A percentile compares a stretch with the other conserved stretches of the same genome.
Evolutionary conservation across 2,888 invertebrate species (phyloP).

Genomic region (Drosophila eohydei): DNA sequence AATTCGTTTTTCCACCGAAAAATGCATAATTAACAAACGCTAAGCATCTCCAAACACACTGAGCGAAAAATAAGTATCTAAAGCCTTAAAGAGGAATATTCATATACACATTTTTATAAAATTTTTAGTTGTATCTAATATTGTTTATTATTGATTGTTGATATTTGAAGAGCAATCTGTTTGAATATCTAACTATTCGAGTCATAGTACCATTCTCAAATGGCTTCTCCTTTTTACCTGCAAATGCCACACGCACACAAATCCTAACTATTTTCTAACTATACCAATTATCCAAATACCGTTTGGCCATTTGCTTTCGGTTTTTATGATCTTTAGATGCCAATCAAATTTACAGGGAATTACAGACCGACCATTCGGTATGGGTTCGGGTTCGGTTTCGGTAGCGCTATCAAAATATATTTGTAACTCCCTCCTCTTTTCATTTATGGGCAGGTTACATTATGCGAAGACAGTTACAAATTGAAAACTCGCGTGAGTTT

Average conservation of each 20-base stretch:
- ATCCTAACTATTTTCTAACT: constrained; percentile 32
- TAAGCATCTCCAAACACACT: constrained; percentile 14
- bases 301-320: constrained; percentile 34
- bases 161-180: no score
- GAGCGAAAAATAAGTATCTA: background rate
- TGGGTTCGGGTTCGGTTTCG: constrained; percentile 31
- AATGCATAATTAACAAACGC: constrained; percentile 54
- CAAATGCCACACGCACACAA: constrained; percentile 49
- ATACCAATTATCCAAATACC: constrained; percentile 43
- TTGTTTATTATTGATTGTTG: no score
- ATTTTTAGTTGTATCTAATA: no score
- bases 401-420: constrained; percentile 72
- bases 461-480: constrained; percentile 54
- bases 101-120: no score
- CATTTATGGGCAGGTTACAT: constrained; percentile 65
- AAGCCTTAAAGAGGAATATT: no score
- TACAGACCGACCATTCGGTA: constrained; percentile 19
- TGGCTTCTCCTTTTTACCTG: constrained; percentile 28
- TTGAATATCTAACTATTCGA: no score
- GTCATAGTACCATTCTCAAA: background rate
- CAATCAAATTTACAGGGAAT: constrained; percentile 67
- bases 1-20: constrained; percentile 28
- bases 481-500: constrained; percentile 43
- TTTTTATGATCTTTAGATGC: constrained; percentile 51
- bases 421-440: constrained; percentile 58